Evolutionary conservation across 2,797 vertebrate species (phyloP), one percentile per base, ranked within the genome.

Genomic region (Uromys caudimaculatus): DNA sequence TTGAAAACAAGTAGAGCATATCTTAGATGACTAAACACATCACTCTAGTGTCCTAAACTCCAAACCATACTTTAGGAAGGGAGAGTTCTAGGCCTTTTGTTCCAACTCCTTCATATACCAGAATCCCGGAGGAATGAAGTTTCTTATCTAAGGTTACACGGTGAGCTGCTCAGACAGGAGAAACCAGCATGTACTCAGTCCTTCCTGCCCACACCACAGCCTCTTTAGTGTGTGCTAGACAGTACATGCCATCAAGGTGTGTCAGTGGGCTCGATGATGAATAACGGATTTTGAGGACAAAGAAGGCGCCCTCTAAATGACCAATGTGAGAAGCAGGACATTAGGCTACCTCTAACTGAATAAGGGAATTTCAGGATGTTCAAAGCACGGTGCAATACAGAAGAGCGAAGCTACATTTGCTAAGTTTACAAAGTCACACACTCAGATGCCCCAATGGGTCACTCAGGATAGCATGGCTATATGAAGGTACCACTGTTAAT

Each of bases 401-500:
- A 17, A 24, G 23, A 44, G 41, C 17, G 23, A n/a, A 16, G 21
- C 7, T 62, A 27, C 73, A 67, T 41, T 54, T 69, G 27, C 47
- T 41, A 38, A 27, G 84, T 84, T 96, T 84, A 60, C 50, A 60
- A 62, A 94, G 75, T 38, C 16, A 32, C n/a, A 47, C 32, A 8
- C 29, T 23, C 79, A 19, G 23, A 62, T 38, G 9, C 24, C 27
- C 94, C 56, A 73, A 0, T 12, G 73, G 44, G 67, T 47, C 97
- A 77, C 77, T 96, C 91, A 86, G 47, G 89, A 50, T 62, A 91
- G 71, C 56, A 47, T 13, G 17, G 9, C 27, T 91, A 27, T 69
- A 60, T 60, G 83, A 96, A 91, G 90, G 9, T 82, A 73, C 67
- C 24, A 4, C 19, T 82, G 11, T 92, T 95, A 94, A 83, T 54